Evolutionary conservation across 2,888 invertebrate species (phyloP).

Genomic region (Boloria selene): DNA sequence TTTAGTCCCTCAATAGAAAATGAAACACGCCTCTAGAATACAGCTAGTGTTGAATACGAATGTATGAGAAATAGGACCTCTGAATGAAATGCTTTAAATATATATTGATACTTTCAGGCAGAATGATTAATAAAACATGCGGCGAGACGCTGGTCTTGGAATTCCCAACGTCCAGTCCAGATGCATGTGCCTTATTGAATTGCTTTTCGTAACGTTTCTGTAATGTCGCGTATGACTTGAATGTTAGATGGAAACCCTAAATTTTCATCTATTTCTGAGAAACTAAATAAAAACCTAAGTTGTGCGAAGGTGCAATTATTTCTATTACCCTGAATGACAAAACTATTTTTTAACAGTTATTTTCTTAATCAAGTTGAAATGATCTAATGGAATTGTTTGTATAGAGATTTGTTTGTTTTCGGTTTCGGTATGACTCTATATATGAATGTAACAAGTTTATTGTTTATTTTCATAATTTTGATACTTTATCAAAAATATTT

Average conservation of each 20-base stretch:
- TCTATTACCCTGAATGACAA: too few species aligned
- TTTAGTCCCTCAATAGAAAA: too few species aligned
- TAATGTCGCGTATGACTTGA: constrained; percentile 20
- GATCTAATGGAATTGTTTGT: too few species aligned
- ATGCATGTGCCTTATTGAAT: constrained; percentile 36
- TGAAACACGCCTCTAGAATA: too few species aligned
- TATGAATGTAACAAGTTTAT: too few species aligned
- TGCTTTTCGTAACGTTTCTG: constrained; percentile 21
- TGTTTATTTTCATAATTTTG: too few species aligned
- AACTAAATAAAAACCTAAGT: neutral
- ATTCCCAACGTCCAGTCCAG: constrained; percentile 40
- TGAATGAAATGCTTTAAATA: constrained; percentile 34
- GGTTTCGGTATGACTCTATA: too few species aligned
- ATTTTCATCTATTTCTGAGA: neutral
- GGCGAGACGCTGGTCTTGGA: constrained; percentile 34
- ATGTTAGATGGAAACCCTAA: neutral
- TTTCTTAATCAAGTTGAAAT: too few species aligned
- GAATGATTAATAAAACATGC: constrained; percentile 45
- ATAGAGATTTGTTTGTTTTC: too few species aligned
- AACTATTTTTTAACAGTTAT: too few species aligned
- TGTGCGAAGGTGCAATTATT: neutral
- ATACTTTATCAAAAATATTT: too few species aligned
- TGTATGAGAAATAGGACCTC: neutral
- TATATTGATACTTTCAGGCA: constrained; percentile 38
- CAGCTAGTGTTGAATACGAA: neutral